Conservation (phyloP, 2,113 vertebrate genomes). For the Murina feae region DNA sequence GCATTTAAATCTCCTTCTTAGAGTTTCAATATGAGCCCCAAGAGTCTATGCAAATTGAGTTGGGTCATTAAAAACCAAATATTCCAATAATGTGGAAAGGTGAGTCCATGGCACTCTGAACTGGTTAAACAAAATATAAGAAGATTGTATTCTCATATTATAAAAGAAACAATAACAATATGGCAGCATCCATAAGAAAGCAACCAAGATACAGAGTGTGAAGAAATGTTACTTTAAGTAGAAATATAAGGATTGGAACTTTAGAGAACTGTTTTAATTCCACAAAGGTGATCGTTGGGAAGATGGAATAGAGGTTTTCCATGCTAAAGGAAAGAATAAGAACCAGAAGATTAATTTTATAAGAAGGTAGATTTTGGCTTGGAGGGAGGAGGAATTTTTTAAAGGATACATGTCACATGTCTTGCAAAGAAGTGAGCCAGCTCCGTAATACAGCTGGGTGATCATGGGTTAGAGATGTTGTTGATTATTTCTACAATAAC, state of each 20-base stretch:
- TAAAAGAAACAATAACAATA: slow-evolving; percentile 35
- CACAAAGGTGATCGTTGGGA: background rate
- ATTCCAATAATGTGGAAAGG: slow-evolving; percentile 15
- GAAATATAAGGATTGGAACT: background rate
- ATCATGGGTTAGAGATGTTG: background rate
- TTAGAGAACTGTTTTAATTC: slow-evolving; percentile 20
- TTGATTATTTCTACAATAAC: background rate
- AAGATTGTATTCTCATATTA: slow-evolving; percentile 13
- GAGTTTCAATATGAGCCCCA: background rate
- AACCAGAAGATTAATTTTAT: background rate
- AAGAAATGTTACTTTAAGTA: background rate
- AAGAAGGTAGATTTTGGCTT: slow-evolving; percentile 21
- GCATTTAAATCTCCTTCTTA: slow-evolving; percentile 29
- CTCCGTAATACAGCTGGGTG: background rate
- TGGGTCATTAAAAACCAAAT: slow-evolving; percentile 45
- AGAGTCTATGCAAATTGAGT: slow-evolving; percentile 29
- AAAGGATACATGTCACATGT: background rate
- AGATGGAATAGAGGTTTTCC: background rate
- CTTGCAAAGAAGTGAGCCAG: slow-evolving; percentile 10
- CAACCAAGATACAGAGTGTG: background rate
- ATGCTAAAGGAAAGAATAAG: background rate
- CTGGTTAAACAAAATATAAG: slow-evolving; percentile 34
- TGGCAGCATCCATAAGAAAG: background rate
- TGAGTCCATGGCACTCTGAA: slow-evolving; percentile 1
- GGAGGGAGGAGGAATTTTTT: background rate